These are phyloP conservation scores for Strigops habroptila DNA, from an alignment of 2,113 vertebrate genomes.

Conservation along the genomic window DNA sequence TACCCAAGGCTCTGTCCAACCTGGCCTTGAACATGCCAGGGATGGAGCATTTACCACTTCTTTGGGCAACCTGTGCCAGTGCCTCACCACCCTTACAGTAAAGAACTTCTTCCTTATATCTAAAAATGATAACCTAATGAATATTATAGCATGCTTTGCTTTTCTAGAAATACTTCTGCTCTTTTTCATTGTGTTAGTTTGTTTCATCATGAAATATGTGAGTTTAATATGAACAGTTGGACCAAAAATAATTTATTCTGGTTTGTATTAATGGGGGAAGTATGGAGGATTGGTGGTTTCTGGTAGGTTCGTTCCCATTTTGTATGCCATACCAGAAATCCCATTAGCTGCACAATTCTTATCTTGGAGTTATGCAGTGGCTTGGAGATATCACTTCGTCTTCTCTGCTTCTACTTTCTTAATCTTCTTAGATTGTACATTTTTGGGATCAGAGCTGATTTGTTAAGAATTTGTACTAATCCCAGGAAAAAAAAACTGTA, in stretches of 20 bases:
- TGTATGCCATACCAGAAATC: neutral
- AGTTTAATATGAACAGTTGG: neutral
- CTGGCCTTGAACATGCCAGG: neutral
- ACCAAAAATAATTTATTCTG: neutral
- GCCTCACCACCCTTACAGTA: neutral
- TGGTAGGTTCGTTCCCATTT: neutral
- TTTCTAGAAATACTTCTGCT: rapidly evolving
- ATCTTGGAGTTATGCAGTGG: neutral
- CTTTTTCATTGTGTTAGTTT: neutral
- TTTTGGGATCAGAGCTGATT: neutral
- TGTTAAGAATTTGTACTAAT: neutral
- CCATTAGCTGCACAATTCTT: neutral
- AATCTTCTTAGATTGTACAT: neutral
- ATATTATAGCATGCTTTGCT: rapidly evolving
- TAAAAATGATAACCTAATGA: neutral
- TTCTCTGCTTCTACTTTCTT: neutral
- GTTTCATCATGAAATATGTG: neutral
- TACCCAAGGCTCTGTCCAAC: neutral
- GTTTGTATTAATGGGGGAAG: rapidly evolving
- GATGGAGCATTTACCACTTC: neutral
- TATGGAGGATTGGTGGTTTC: rapidly evolving
- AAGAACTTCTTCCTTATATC: neutral
- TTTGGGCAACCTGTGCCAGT: neutral
- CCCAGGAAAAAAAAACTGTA: neutral
- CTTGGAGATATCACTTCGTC: neutral